Conservation (phyloP, 1,140 invertebrate genomes). For the Rhyacophila brunnea region DNA sequence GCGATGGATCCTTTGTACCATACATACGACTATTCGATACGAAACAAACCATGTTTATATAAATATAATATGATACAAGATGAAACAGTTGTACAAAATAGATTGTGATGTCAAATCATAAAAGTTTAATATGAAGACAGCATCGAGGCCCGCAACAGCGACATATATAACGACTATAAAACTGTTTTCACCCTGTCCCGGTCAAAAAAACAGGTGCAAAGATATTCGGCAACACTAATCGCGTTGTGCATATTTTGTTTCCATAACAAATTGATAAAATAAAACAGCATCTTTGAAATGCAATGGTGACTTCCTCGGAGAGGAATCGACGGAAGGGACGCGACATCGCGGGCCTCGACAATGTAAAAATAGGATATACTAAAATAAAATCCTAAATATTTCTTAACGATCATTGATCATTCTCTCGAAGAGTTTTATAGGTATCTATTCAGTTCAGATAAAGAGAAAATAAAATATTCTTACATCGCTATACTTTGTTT, state of each 20-base stretch:
- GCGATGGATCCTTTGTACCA: too few relatives aligned
- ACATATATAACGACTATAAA: not conserved
- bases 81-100: conserved; percentile 20
- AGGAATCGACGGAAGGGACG: too few relatives aligned
- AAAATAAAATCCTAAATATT: conserved; percentile 17
- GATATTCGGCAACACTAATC: too few relatives aligned
- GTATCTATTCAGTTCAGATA: conserved; percentile 35
- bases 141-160: conserved; percentile 8
- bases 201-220: too few relatives aligned
- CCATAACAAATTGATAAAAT: too few relatives aligned
- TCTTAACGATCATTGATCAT: conserved; percentile 31
- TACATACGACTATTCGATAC: not conserved
- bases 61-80: conserved; percentile 15
- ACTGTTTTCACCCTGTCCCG: too few relatives aligned
- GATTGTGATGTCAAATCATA: conserved; percentile 34
- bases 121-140: conserved; percentile 23
- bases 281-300: too few relatives aligned
- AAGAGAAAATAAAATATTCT: conserved; percentile 35
- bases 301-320: too few relatives aligned
- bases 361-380: conserved; percentile 13
- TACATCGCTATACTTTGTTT: conserved; percentile 30
- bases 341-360: not conserved
- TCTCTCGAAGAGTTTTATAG: conserved; percentile 32
- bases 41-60: conserved; percentile 2
- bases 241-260: too few relatives aligned